phyloP scores from a whole-genome alignment of 2,797 vertebrate genomes.

The Periophthalmus magnuspinnatus region DNA sequence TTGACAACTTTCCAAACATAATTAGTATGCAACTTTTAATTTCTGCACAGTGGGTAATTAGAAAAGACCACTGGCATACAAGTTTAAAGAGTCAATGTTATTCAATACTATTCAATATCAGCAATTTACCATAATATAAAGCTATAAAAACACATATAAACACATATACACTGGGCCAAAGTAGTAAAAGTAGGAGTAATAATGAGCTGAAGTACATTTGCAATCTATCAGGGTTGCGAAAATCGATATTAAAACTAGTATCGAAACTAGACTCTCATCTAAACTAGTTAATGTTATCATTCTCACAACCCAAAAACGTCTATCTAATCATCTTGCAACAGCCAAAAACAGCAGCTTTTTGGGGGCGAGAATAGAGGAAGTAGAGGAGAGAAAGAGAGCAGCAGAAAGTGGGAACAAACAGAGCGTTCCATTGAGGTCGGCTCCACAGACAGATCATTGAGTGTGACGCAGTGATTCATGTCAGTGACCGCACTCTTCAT shows the following conservation, averaged over 20 bases:
- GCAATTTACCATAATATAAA: neutral
- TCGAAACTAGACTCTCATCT: too few species aligned
- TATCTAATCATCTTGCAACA: conserved; percentile 64
- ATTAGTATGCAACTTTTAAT: neutral
- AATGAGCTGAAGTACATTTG: too few species aligned
- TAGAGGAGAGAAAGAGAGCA: conserved; percentile 37
- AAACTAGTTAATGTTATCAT: too few species aligned
- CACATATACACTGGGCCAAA: neutral
- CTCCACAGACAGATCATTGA: conserved; percentile 76
- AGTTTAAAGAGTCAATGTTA: too few species aligned
- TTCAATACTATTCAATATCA: neutral
- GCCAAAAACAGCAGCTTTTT: conserved; percentile 38
- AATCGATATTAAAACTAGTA: too few species aligned
- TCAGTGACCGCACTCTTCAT: conserved; percentile 66
- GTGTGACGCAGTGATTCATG: conserved; percentile 67
- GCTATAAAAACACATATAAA: neutral
- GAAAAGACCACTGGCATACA: neutral
- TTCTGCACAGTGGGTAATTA: too few species aligned
- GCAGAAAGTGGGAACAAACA: conserved; percentile 66
- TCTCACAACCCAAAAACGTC: too few species aligned
- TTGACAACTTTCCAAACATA: neutral
- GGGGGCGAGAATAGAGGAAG: conserved; percentile 14
- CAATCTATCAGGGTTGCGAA: too few species aligned
- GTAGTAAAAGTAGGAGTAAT: neutral
- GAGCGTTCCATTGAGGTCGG: conserved; percentile 74